Evolutionary conservation across 2,113 vertebrate genomes (phyloP).

Genomic region (Tretioscincus oriximinensis): DNA sequence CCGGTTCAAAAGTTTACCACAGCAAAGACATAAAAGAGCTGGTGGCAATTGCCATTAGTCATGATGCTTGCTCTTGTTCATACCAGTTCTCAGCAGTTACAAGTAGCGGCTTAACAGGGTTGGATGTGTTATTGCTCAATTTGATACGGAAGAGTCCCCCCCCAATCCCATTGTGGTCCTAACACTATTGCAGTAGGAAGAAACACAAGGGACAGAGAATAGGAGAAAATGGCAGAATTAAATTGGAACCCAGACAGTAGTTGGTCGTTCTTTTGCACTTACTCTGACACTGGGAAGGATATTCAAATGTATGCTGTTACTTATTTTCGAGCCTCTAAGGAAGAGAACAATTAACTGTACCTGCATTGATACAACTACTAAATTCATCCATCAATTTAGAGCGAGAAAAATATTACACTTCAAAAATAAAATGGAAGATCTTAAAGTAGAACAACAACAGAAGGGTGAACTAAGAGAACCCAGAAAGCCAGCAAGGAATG

Average conservation of each 20-base stretch:
- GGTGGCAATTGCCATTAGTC: constrained; percentile 63
- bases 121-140: constrained; percentile 60
- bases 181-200: constrained; percentile 53
- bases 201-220: constrained; percentile 52
- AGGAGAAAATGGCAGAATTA: constrained; percentile 15
- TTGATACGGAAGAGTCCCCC: constrained; percentile 43
- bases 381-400: too few species aligned
- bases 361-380: too few species aligned
- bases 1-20: constrained; percentile 63
- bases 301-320: too few species aligned
- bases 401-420: too few species aligned
- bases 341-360: too few species aligned
- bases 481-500: too few species aligned
- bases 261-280: not conserved
- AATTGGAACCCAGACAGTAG: not conserved
- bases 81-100: not conserved
- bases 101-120: constrained; percentile 33
- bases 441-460: too few species aligned
- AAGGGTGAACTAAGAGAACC: too few species aligned
- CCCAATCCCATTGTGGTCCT: constrained; percentile 28
- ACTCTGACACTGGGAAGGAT: not conserved
- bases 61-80: constrained; percentile 23
- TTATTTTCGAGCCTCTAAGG: too few species aligned
- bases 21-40: constrained; percentile 74
- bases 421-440: too few species aligned